Base-by-base conservation (phyloP, 2,888 invertebrate species). In the Dryococelus australis region DNA sequence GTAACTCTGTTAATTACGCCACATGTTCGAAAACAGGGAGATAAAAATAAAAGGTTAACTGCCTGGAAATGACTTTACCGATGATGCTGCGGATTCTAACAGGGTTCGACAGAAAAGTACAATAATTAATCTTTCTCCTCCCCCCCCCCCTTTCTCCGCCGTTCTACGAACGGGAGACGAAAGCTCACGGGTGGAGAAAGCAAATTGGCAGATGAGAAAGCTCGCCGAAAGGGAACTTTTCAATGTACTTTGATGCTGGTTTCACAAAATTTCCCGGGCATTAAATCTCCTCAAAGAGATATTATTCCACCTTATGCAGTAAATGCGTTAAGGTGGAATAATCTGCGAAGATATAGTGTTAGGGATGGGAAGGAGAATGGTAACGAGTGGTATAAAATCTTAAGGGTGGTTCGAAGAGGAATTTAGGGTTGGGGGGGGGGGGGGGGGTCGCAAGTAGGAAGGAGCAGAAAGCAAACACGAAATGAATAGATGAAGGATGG, bases 401-500 rank as follows among this genome's bases (percentile, higher is more conserved):
- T 47, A 12, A 47, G 47, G 47, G 47, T 9, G 47, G 47, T 6
- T 47, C 47, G 65, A 20, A 65, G 65, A 13, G 10, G 65, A 24
- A 8, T n/a, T 24, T 20, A 9, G 24, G 65, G 24, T n/a, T 24
- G 8, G 13, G 65, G 51, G 51, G 8, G 51, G 12, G 12, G 51
- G 51, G 0, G 51, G 20, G 51, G 51, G 51, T 51, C 20, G 51
- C 51, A 20, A 51, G 12, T 51, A 8, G 65, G 20, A 65, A n/a
- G n/a, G n/a, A n/a, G 65, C 24, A 24, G 65, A 65, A 65, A n/a
- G 65, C 65, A 65, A 65, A 65, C 65, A 65, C 65, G 65, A 65
- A 65, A 65, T 65, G 65, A 65, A 16, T 65, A 65, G 65, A 65
- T 65, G 65, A 65, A n/a, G 65, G 65, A 65, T 65, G 65, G 65